These are phyloP conservation scores for Holothuria glaberrima DNA, from an alignment of 35 echinoderm and acorn worm species.

Conservation along the genomic window DNA sequence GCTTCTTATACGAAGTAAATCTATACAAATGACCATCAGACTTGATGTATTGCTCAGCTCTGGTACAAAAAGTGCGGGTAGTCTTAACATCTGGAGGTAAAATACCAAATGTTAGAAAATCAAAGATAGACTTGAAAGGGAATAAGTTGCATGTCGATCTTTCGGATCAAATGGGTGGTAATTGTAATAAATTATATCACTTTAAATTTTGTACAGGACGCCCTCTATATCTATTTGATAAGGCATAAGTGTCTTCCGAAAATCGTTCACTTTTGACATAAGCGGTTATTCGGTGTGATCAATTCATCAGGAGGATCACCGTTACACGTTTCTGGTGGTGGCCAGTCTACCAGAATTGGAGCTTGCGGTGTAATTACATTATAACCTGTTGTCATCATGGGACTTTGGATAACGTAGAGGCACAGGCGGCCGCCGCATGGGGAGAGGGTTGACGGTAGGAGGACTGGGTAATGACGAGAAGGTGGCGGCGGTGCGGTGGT, in stretches of 20 bases:
- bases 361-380: too few species aligned
- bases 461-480: too few species aligned
- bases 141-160: background rate
- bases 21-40: slow-evolving; percentile 6
- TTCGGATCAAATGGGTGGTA: slow-evolving; percentile 1
- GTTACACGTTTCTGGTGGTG: background rate
- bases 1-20: background rate
- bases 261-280: background rate
- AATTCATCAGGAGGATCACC: background rate
- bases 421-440: too few species aligned
- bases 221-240: slow-evolving; percentile 3
- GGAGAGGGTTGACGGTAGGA: too few species aligned
- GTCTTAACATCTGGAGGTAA: too few species aligned
- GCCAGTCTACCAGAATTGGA: background rate
- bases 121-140: background rate
- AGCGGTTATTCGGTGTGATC: background rate
- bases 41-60: too few species aligned
- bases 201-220: slow-evolving; percentile 2
- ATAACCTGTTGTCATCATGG: too few species aligned
- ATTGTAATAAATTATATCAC: background rate
- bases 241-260: slow-evolving; percentile 17
- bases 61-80: too few species aligned
- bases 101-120: too few species aligned
- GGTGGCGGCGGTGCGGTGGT: too few species aligned
- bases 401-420: too few species aligned